phyloP scores from a whole-genome alignment of 2,797 vertebrate genomes.

The Triplophysa bombifrons region DNA sequence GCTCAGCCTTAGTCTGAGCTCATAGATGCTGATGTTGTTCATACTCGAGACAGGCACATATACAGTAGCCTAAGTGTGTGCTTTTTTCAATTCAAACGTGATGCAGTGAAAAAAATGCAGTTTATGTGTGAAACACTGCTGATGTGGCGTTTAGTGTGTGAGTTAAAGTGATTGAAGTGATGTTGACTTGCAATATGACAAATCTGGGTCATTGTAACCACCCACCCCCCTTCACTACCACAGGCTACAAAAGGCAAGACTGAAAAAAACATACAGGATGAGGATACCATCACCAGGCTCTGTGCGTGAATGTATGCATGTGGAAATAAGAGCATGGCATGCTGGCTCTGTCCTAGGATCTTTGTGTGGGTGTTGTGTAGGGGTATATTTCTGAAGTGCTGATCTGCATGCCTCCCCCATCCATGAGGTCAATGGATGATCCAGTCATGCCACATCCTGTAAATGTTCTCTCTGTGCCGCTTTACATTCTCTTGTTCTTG shows the following conservation, averaged over 20 bases:
- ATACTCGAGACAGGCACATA: slow-evolving; percentile 17
- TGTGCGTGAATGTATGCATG: slow-evolving; percentile 73
- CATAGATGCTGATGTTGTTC: slow-evolving; percentile 26
- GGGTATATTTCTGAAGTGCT: slow-evolving; percentile 46
- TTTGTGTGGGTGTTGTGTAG: slow-evolving; percentile 36
- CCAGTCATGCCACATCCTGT: slow-evolving; percentile 65
- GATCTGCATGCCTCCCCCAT: slow-evolving; percentile 47
- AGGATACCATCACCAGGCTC: slow-evolving; percentile 71
- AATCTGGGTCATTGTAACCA: slow-evolving; percentile 83
- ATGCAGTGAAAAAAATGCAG: slow-evolving; percentile 13
- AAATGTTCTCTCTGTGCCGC: slow-evolving; percentile 58
- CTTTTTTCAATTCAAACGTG: slow-evolving; percentile 5
- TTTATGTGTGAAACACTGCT: slow-evolving; percentile 40
- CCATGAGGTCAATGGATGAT: slow-evolving; percentile 63
- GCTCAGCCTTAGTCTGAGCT: slow-evolving; percentile 14
- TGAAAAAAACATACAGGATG: slow-evolving; percentile 71
- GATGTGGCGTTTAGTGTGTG: slow-evolving; percentile 51
- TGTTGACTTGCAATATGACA: slow-evolving; percentile 80
- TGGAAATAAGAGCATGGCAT: slow-evolving; percentile 67
- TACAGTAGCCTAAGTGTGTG: neutral
- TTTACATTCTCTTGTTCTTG: slow-evolving; percentile 15
- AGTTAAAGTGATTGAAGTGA: slow-evolving; percentile 77
- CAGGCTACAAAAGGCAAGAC: slow-evolving; percentile 71
- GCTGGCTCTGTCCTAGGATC: slow-evolving; percentile 55
- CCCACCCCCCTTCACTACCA: slow-evolving; percentile 74